phyloP scores from a whole-genome alignment of 2,113 vertebrate species.

The Oreochromis aureus region DNA sequence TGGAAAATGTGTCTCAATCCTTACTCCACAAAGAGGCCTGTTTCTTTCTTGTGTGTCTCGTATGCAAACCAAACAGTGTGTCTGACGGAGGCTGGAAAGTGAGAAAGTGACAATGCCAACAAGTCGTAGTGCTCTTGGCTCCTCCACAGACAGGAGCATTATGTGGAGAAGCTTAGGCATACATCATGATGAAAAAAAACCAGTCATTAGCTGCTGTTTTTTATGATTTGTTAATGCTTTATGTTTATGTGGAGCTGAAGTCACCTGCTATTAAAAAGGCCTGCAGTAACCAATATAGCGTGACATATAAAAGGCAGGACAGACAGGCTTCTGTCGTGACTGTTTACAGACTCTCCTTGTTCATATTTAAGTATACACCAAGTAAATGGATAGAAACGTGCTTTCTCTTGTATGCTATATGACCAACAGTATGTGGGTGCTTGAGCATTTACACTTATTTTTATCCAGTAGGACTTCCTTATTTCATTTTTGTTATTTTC shows the following conservation, averaged over 20 bases:
- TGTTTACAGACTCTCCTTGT: neutral
- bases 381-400: neutral
- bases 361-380: neutral
- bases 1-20: constrained; percentile 47
- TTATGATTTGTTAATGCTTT: neutral
- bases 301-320: neutral
- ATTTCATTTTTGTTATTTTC: neutral
- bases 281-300: neutral
- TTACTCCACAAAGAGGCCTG: constrained; percentile 36
- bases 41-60: constrained; percentile 11
- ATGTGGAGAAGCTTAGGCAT: neutral
- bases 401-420: rapidly evolving
- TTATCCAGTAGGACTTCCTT: neutral
- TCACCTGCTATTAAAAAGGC: neutral
- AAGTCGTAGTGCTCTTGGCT: neutral
- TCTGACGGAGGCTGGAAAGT: constrained; percentile 34
- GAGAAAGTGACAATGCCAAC: constrained; percentile 31
- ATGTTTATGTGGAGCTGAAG: neutral
- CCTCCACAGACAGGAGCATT: neutral
- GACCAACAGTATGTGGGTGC: neutral
- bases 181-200: neutral
- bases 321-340: neutral
- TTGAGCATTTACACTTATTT: neutral
- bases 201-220: neutral
- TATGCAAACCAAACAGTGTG: constrained; percentile 19